Evolutionary conservation across 1,140 invertebrate genomes (phyloP).

Genomic region (Berghia stephanieae): DNA sequence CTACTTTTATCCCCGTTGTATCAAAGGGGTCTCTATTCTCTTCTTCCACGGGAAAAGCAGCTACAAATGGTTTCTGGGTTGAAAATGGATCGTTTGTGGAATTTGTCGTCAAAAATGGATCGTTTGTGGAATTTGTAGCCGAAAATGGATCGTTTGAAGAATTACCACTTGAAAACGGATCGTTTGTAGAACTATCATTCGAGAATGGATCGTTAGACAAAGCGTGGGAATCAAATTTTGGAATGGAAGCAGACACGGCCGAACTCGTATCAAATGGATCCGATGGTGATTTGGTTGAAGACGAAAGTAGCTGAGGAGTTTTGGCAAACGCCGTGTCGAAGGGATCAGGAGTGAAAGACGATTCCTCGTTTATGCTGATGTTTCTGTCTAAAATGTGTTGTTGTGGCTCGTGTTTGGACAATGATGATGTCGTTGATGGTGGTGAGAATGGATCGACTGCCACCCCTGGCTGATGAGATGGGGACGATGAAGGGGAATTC

Average conservation of each 20-base stretch:
- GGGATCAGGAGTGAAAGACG: conserved; percentile 1
- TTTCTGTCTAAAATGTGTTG: conserved; percentile 18
- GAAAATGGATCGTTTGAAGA: too few relatives aligned
- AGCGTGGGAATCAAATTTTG: neutral
- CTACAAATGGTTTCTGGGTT: too few relatives aligned
- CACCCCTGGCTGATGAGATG: neutral
- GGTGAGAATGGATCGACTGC: neutral
- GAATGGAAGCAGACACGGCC: conserved; percentile 21
- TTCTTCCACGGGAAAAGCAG: too few relatives aligned
- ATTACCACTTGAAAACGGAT: too few relatives aligned
- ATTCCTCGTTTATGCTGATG: conserved; percentile 1
- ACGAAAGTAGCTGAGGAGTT: neutral
- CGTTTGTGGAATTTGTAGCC: too few relatives aligned
- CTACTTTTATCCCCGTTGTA: too few relatives aligned
- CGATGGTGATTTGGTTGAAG: neutral
- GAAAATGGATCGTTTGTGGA: too few relatives aligned
- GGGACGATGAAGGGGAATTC: neutral
- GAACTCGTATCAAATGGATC: conserved; percentile 47
- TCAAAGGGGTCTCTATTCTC: too few relatives aligned
- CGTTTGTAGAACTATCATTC: too few relatives aligned
- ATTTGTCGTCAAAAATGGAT: too few relatives aligned
- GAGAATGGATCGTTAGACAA: too few relatives aligned
- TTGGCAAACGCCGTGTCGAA: conserved; percentile 30
- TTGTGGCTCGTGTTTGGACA: neutral
- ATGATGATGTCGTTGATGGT: neutral